A percentile compares a stretch with the other conserved stretches of the same genome.
phyloP scores from a whole-genome alignment of 2,797 vertebrate genomes.

The Crenuchus spilurus region DNA sequence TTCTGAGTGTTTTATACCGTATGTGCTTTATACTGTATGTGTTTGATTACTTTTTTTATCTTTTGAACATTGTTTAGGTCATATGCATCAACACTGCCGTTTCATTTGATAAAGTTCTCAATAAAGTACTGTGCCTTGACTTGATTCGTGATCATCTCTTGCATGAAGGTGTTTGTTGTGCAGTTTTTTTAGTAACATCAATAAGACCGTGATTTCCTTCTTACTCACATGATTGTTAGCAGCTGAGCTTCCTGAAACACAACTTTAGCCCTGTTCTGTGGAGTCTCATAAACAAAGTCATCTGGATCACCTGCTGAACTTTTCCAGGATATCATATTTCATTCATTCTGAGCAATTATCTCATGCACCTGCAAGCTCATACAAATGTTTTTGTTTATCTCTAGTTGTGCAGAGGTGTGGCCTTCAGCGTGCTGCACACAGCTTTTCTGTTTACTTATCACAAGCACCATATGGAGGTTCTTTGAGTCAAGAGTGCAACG shows the following conservation, averaged over 20 bases:
- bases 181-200: neutral
- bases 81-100: conserved; percentile 34
- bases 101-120: conserved; percentile 21
- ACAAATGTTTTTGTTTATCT: neutral
- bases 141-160: neutral
- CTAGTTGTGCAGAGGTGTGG: neutral
- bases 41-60: neutral
- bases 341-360: neutral
- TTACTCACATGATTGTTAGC: neutral
- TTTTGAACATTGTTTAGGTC: conserved; percentile 14
- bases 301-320: neutral
- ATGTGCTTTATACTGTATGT: neutral
- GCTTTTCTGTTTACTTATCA: neutral
- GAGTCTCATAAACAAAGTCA: no score
- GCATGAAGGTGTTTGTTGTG: no score
- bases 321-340: neutral
- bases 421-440: neutral
- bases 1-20: conserved; percentile 23
- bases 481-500: neutral
- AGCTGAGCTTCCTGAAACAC: neutral
- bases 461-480: neutral
- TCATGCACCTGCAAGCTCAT: neutral
- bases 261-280: neutral
- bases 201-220: neutral
- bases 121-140: conserved; percentile 17